Percentiles rank a stretch among this genome's conserved stretches.
Evolutionary conservation across 2,113 vertebrate species (phyloP).

Genomic region (Mobula birostris): DNA sequence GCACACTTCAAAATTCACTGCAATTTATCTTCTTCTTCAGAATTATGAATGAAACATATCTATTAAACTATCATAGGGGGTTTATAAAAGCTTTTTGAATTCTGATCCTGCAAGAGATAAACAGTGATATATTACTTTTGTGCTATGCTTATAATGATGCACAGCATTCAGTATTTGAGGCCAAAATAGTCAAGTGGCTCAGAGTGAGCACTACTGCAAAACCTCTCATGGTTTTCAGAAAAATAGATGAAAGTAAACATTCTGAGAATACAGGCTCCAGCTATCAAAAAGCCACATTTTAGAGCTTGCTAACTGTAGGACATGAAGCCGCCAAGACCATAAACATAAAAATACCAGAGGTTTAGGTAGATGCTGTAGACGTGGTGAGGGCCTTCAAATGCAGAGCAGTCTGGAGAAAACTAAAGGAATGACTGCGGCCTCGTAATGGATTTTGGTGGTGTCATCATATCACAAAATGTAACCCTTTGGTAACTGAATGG

Average conservation of each 20-base stretch:
- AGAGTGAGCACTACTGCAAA: not conserved
- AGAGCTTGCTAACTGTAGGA: conserved; percentile 6
- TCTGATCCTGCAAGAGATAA: conserved; percentile 14
- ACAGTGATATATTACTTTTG: conserved; percentile 24
- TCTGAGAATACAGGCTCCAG: not conserved
- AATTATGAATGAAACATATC: conserved; percentile 37
- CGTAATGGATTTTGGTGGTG: conserved; percentile 18
- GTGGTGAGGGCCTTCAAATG: conserved; percentile 18
- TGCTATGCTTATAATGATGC: not conserved
- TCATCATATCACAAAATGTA: not conserved
- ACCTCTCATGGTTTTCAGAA: not conserved
- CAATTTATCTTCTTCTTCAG: conserved; percentile 33
- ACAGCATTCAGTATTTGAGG: not conserved
- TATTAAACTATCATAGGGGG: conserved; percentile 16
- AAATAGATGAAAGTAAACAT: not conserved
- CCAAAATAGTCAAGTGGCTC: conserved; percentile 2
- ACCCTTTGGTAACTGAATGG: not conserved
- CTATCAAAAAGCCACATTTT: not conserved
- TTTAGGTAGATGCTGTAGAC: not conserved
- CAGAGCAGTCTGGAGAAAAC: not conserved
- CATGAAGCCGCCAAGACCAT: not conserved
- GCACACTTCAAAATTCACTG: conserved; percentile 26
- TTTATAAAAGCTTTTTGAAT: conserved; percentile 31
- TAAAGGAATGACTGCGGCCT: conserved; percentile 15
- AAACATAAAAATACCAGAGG: not conserved